A percentile compares a stretch with the other conserved stretches of the same genome.
Conservation (phyloP, 2,797 vertebrate genomes). For the Neopelma chrysocephalum region DNA sequence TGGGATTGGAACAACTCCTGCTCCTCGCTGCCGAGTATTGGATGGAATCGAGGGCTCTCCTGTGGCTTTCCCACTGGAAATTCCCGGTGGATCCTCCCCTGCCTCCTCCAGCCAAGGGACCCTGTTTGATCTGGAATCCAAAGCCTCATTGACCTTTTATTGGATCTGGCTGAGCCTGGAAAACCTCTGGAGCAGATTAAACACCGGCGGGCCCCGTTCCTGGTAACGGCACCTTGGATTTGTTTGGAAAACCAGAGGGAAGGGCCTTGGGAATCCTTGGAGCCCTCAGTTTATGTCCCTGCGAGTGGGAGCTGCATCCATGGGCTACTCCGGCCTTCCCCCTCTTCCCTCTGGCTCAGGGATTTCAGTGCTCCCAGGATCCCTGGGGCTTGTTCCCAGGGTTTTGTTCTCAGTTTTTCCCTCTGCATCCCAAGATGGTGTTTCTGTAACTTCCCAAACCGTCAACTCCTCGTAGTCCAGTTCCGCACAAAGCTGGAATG, state of each 20-base stretch:
- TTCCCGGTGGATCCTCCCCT: neutral
- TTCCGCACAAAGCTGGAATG: no score
- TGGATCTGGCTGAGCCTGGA: neutral
- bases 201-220: neutral
- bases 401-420: neutral
- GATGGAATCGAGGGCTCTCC: neutral
- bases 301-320: neutral
- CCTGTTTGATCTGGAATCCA: neutral
- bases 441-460: neutral
- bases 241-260: neutral
- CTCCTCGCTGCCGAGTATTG: fast-evolving
- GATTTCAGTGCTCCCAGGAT: neutral
- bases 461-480: neutral
- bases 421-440: neutral
- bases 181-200: neutral
- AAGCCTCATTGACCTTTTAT: neutral
- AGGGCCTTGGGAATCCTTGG: neutral
- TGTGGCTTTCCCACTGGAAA: neutral
- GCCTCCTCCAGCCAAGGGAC: neutral
- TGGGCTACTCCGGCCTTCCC: neutral
- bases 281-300: neutral
- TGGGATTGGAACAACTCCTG: fast-evolving
- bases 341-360: neutral
- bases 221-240: neutral
- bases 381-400: fast-evolving